Evolutionary conservation across 2,113 vertebrate genomes (phyloP), one percentile per base, ranked within the genome.

Genomic region (Brevimyrus niger): DNA sequence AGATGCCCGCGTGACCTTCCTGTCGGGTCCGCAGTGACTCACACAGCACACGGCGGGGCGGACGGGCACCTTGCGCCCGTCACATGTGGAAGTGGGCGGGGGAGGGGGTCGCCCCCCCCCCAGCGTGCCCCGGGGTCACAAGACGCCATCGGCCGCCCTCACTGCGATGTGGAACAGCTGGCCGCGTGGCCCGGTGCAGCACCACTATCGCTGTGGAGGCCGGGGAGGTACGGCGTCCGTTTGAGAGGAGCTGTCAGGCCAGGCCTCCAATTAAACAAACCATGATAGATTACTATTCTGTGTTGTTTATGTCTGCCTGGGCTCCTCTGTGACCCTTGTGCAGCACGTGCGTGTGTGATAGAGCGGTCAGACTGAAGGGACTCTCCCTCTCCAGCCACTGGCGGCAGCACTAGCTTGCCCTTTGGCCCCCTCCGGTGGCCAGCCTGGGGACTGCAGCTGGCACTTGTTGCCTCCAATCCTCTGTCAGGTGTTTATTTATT

Each of bases 401-500:
- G 61, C 19, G n/a, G 44, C 92, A 90, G 50, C 11, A 38, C 55
- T 88, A 61, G 7, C 92, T 91, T 92, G 95, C 94, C 93, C 93
- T 94, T 92, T 88, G 58, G 51, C 87, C 35, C 95, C 94, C 94
- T 94, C 96, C 95, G 89, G 92, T 95, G 96, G 91, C 90, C 3
- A 90, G 65, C 88, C 42, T 46, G 0, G 42, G 55, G 53, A 84
- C 92, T 91, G 48, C 92, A 61, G 2, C 84, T 0, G 51, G 80
- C 93, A 96, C 96, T 95, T 96, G 96, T 96, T 96, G 96, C 93
- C 93, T 91, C 44, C 44, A 27, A 58, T 90, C 0, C 31, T 58
- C 31, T 90, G 83, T 92, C 91, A 90, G 91, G 51, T 91, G 87
- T 93, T 80, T 93, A 94, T 94, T 95, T 94, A 93, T 94, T 93